Percentiles rank a stretch among this genome's conserved stretches.
Conservation (phyloP, 2,113 vertebrate genomes). For the Neolamprologus ventralis region DNA sequence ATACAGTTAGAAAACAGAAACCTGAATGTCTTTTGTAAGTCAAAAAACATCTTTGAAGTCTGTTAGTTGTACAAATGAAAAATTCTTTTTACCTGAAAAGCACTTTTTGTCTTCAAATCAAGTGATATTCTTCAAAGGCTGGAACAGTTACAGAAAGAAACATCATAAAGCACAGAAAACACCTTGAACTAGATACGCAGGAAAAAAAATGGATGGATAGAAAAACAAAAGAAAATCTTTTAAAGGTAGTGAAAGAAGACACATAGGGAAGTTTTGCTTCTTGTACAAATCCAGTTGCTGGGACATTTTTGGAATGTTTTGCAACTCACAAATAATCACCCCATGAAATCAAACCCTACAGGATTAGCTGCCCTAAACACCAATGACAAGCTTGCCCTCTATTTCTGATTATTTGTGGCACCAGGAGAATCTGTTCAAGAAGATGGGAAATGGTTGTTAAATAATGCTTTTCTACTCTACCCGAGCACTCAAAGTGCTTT, state of each 20-base stretch:
- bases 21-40: not conserved
- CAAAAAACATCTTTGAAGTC: not conserved
- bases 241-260: not conserved
- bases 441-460: not conserved
- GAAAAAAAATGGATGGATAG: not conserved
- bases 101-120: not conserved
- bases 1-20: not conserved
- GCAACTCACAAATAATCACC: not conserved
- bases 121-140: not conserved
- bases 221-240: not conserved
- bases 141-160: not conserved
- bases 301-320: not conserved
- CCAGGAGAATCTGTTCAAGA: not conserved
- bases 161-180: not conserved
- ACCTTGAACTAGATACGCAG: not conserved
- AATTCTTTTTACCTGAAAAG: not conserved
- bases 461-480: not conserved
- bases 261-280: not conserved
- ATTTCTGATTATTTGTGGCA: not conserved
- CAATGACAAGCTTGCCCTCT: not conserved
- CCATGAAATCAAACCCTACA: not conserved
- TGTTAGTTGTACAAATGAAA: not conserved
- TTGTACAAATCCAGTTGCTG: not conserved
- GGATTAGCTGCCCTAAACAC: not conserved
- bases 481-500: not conserved